Conservation (phyloP, 2,797 vertebrate genomes). For the Sebastes taczanowskii region DNA sequence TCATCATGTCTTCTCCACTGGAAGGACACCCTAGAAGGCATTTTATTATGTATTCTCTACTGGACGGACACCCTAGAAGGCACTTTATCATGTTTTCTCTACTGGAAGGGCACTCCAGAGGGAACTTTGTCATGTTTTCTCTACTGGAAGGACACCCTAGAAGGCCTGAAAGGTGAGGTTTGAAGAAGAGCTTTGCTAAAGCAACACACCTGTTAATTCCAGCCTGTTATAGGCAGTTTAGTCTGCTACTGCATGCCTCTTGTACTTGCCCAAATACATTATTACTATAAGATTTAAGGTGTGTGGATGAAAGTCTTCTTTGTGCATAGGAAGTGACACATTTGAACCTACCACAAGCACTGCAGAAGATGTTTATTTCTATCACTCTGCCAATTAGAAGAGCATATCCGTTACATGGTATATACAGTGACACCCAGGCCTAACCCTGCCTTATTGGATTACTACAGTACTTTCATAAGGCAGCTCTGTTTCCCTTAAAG, state of each 20-base stretch:
- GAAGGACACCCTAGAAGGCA: too few species aligned
- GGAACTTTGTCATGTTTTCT: too few species aligned
- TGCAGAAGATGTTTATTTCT: not conserved
- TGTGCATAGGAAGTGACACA: not conserved
- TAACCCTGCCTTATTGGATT: not conserved
- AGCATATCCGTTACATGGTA: not conserved
- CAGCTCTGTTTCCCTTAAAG: not conserved
- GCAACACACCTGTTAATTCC: too few species aligned
- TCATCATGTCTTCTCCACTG: too few species aligned
- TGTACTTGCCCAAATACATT: not conserved
- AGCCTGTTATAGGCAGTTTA: not conserved
- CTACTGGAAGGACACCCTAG: too few species aligned
- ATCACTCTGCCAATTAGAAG: not conserved
- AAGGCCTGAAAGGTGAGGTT: too few species aligned
- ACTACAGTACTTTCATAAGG: too few species aligned
- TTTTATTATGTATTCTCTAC: too few species aligned
- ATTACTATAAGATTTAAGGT: not conserved
- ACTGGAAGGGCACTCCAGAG: too few species aligned
- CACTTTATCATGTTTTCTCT: too few species aligned
- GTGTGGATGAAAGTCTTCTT: not conserved
- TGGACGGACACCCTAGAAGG: too few species aligned
- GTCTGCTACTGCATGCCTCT: not conserved
- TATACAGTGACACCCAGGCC: not conserved
- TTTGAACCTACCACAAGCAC: not conserved
- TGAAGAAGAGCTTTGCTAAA: too few species aligned